These are phyloP conservation scores for Fragum fragum DNA, from an alignment of 2,888 invertebrate genomes.

Conservation along the genomic window DNA sequence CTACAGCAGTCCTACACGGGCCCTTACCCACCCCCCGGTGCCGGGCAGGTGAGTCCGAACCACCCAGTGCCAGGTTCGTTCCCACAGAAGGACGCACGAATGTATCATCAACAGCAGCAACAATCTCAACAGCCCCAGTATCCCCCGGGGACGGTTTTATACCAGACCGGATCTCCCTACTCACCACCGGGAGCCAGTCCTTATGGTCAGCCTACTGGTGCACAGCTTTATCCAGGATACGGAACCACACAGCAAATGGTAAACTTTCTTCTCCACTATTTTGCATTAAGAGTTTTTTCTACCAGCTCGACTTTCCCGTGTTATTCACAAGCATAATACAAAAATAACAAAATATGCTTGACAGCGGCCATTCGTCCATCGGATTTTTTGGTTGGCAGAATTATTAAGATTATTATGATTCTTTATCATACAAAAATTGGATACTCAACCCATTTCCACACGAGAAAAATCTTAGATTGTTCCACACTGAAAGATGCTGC, in stretches of 20 bases:
- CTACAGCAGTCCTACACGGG: background rate
- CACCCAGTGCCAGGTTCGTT: slow-evolving; percentile 19
- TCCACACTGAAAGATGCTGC: too few relatives aligned
- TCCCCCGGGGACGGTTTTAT: slow-evolving; percentile 4
- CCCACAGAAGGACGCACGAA: slow-evolving; percentile 20
- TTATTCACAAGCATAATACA: too few relatives aligned
- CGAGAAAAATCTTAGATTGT: too few relatives aligned
- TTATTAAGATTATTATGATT: too few relatives aligned
- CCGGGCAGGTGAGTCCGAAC: slow-evolving; percentile 18
- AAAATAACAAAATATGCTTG: too few relatives aligned
- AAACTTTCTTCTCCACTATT: too few relatives aligned
- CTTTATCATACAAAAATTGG: too few relatives aligned
- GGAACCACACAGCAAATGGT: slow-evolving; percentile 30
- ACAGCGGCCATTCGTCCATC: too few relatives aligned
- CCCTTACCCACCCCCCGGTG: slow-evolving; percentile 24
- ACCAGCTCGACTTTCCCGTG: too few relatives aligned
- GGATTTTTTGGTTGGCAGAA: too few relatives aligned
- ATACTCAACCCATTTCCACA: too few relatives aligned
- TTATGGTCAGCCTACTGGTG: background rate
- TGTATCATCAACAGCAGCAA: slow-evolving; percentile 25
- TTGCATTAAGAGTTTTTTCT: too few relatives aligned
- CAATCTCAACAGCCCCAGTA: background rate
- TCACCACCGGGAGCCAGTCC: slow-evolving; percentile 1
- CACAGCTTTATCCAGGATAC: slow-evolving; percentile 24
- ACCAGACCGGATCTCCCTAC: background rate